Evolutionary conservation across 2,888 invertebrate genomes (phyloP).

Genomic region (Dendrolimus houi): DNA sequence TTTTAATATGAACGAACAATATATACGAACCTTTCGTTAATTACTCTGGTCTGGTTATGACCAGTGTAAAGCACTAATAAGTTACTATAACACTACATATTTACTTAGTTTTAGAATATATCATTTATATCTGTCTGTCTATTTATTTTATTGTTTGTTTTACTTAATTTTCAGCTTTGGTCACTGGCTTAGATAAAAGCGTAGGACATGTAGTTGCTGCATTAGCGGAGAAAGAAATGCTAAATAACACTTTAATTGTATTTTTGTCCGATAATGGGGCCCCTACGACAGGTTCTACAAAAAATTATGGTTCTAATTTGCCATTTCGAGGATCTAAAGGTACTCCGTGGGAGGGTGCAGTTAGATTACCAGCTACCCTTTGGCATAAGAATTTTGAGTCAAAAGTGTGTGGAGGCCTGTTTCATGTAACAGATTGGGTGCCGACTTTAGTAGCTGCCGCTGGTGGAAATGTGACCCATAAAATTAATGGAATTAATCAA

Average conservation of each 20-base stretch:
- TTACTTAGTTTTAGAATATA: no score
- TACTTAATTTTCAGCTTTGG: conserved; percentile 56
- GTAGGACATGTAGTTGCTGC: conserved; percentile 83
- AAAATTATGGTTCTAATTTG: conserved; percentile 84
- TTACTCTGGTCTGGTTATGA: no score
- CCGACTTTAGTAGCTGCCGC: conserved; percentile 78
- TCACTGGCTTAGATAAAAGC: conserved; percentile 85
- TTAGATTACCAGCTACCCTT: conserved; percentile 81
- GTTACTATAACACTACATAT: no score
- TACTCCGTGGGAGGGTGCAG: conserved; percentile 87
- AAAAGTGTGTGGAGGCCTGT: conserved; percentile 63
- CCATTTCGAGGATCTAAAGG: conserved; percentile 86
- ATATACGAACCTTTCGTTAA: no score
- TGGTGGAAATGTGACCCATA: conserved; percentile 26
- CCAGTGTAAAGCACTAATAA: no score
- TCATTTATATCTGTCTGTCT: no score
- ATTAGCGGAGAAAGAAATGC: conserved; percentile 78
- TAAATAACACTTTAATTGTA: conserved; percentile 86
- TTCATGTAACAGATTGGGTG: conserved; percentile 87
- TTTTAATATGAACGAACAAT: no score
- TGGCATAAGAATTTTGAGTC: conserved; percentile 75
- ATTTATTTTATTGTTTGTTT: neutral
- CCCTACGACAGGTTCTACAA: conserved; percentile 78
- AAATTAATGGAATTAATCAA: conserved; percentile 79
- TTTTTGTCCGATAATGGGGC: conserved; percentile 92